A percentile compares a stretch with the other conserved stretches of the same genome.
Conservation (phyloP, 2,888 invertebrate genomes). For the Phortica magna region DNA sequence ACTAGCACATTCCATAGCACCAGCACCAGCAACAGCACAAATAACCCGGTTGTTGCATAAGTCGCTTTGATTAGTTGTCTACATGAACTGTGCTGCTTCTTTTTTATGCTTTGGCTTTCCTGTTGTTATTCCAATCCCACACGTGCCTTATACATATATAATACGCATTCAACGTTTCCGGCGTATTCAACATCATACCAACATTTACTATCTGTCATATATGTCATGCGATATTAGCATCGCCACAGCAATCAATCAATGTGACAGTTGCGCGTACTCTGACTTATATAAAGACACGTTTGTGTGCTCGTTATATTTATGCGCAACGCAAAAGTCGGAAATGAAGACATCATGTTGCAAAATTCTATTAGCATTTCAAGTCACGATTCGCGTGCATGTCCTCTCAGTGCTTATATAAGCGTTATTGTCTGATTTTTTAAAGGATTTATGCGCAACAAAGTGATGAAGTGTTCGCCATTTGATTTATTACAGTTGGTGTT, state of each 20-base stretch:
- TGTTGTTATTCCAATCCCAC: background rate
- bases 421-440: conserved; percentile 11
- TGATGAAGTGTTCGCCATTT: background rate
- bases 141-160: background rate
- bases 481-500: no score
- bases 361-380: conserved; percentile 28
- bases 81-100: no score
- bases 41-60: background rate
- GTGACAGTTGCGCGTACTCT: conserved; percentile 59
- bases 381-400: conserved; percentile 5
- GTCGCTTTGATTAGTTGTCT: conserved; percentile 5
- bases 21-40: no score
- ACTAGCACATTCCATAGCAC: background rate
- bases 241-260: conserved; percentile 68
- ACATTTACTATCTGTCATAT: conserved; percentile 15
- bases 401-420: background rate
- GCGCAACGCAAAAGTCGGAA: conserved; percentile 13
- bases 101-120: no score
- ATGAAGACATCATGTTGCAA: conserved; percentile 26
- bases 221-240: conserved; percentile 23
- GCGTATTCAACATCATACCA: background rate
- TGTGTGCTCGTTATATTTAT: background rate
- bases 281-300: background rate
- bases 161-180: background rate
- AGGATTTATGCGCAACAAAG: background rate